Conservation (phyloP, 2,797 vertebrate genomes). For the Arremon brunneinucha region DNA sequence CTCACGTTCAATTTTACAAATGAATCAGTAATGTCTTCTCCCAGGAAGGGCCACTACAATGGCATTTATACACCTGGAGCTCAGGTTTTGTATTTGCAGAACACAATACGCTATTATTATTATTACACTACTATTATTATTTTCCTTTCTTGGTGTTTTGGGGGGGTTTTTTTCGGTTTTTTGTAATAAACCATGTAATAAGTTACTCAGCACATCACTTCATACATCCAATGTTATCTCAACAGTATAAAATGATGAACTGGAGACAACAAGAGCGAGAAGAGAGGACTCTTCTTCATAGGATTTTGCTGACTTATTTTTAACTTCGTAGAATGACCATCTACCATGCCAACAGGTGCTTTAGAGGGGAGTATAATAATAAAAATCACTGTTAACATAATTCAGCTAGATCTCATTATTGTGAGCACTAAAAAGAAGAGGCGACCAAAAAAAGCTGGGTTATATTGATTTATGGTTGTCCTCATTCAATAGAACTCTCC, state of each 20-base stretch:
- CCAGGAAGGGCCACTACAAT: neutral
- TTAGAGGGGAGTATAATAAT: neutral
- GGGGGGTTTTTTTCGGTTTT: neutral
- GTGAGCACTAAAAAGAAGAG: neutral
- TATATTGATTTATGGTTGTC: constrained; percentile 31
- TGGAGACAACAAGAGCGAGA: neutral
- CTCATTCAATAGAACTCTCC: neutral
- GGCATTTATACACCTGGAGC: neutral
- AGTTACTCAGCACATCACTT: neutral
- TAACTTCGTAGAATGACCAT: neutral
- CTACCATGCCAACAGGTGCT: neutral
- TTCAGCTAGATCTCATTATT: neutral
- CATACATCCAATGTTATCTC: neutral
- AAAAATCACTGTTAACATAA: constrained; percentile 29
- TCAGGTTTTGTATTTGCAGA: neutral
- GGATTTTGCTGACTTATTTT: neutral
- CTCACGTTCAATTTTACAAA: rapidly evolving
- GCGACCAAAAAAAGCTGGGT: neutral
- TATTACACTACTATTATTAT: neutral
- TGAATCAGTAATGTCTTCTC: neutral
- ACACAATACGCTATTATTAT: neutral
- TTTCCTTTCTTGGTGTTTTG: neutral
- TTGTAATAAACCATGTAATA: neutral
- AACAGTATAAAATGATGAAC: neutral
- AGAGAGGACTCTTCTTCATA: neutral